Evolutionary conservation across 2,888 invertebrate genomes (phyloP), one percentile per base, ranked within the genome.

Genomic region (Caenorhabditis sulstoni): DNA sequence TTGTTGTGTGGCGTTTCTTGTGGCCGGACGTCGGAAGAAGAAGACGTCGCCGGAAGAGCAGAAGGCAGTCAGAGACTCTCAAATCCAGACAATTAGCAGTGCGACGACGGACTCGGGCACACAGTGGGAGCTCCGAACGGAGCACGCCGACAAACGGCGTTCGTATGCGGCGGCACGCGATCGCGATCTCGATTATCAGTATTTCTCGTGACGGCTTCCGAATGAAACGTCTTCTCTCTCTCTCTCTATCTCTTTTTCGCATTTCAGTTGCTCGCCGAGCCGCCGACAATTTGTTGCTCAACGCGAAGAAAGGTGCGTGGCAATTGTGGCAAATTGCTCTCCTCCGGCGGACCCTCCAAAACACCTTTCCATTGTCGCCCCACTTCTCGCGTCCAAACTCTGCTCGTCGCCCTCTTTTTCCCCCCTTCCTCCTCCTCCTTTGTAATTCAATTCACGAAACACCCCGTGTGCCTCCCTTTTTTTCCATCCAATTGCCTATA

Each of bases 131-230:
- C 50, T 58, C 16, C 37, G 64, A 41, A 65, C 39, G 37, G 49
- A 44, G 8, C 50, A 53, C 3, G 16, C 47, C 18, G 79, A 79
- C 1, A 67, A 55, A 47, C 47, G 79, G 37, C 45, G 79, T 37
- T 73, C 73, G 11, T 79, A 79, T 49, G 79, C 68, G 37, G 78
- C 59, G 22, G 79, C 73, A 0, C 67, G 64, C 50, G 79, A 79
- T 59, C 57, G 68, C 29, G 68, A 74, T 5, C 23, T 74, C 12
- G 74, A 79, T 45, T 74, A 74, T 68, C 64, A 70, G 35, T 77
- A 64, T 39, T 77, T 77, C 39, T 55, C 61, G 4, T 70, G 47
- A 70, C 29, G 29, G 4, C 29, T 3, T 5, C 29, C 29, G 29
- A 29, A 29, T 29, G 29, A 20, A n/a, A 7, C 12, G n/a, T 57